These are phyloP conservation scores for Menidia menidia DNA, from an alignment of 2,797 vertebrate genomes.

Conservation along the genomic window DNA sequence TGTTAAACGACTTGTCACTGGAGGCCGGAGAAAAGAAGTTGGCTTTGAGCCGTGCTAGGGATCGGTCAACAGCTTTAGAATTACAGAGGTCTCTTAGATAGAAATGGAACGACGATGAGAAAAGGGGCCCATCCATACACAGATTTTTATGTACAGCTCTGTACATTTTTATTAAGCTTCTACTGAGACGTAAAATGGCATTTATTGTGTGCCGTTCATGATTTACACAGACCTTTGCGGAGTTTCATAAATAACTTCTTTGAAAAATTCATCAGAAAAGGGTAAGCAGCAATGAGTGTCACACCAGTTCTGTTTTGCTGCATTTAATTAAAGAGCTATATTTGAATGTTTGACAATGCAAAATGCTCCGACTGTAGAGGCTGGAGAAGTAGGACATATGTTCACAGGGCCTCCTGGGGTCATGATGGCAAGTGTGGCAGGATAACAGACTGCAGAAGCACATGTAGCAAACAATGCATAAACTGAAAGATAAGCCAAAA, in stretches of 20 bases:
- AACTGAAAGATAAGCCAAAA: conserved; percentile 23
- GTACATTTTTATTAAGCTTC: background rate
- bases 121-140: background rate
- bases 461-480: conserved; percentile 21
- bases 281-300: background rate
- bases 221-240: conserved; percentile 14
- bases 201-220: background rate
- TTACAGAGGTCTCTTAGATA: conserved; percentile 54
- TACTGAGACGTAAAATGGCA: background rate
- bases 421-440: conserved; percentile 19
- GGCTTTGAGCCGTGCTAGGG: conserved; percentile 42
- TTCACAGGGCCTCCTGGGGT: conserved; percentile 7
- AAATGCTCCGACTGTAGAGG: conserved; percentile 29
- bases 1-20: conserved; percentile 59
- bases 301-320: background rate
- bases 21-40: conserved; percentile 22
- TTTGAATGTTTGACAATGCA: background rate
- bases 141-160: background rate
- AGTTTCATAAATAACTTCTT: conserved; percentile 13
- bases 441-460: conserved; percentile 12
- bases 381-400: conserved; percentile 27
- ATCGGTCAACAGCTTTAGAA: conserved; percentile 57
- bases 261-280: conserved; percentile 1
- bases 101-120: conserved; percentile 18
- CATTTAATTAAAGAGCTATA: background rate